Base-by-base conservation (phyloP, 1,140 invertebrate species). In the Drosophila repletoides region DNA sequence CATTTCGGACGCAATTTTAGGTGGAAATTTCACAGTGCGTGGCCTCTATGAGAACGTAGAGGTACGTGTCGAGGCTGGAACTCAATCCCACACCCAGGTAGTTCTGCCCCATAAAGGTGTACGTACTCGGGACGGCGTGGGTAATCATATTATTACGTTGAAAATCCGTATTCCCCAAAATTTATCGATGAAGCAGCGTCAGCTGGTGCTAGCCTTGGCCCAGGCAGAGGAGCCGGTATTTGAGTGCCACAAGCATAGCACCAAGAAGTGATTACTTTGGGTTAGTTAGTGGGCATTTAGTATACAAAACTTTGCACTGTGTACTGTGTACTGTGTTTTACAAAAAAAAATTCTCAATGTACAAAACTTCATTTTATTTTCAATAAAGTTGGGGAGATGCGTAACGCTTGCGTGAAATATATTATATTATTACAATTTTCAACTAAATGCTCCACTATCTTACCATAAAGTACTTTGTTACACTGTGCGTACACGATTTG, bases 291-390 rank as follows among this genome's bases (percentile, higher is more conserved):
- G 40, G 22, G 9, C 49, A 3, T 10, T 10, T 7, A 7, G n/a
- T 10, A 12, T 12, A 6, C 19, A 10, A 10, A 12, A 14, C 7
- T 9, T 21, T 22, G 12, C 15, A 15, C 28, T 6, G 2, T 17
- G 34, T 21, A 41, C 10, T 7, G 21, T 15, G 19, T 49, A 17
- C 12, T 19, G 28, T 56, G 28, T 51, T 38, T 31, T 9, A n/a
- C n/a, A n/a, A n/a, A n/a, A n/a, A n/a, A 59, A 86, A 86, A 86
- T 86, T 84, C 80, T 75, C 61, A 66, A 84, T 80, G 75, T 63
- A 22, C 4, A 33, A 1, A n/a, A 12, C n/a, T 40, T 31, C 24
- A 26, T 28, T 45, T 24, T 60, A 9, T 10, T 21, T 46, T 55
- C 51, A 9, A 24, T 70, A 33, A 53, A 24, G n/a, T 49, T 63